Evolutionary conservation across 1,140 invertebrate species (phyloP).

Genomic region (Sitobion miscanthi): DNA sequence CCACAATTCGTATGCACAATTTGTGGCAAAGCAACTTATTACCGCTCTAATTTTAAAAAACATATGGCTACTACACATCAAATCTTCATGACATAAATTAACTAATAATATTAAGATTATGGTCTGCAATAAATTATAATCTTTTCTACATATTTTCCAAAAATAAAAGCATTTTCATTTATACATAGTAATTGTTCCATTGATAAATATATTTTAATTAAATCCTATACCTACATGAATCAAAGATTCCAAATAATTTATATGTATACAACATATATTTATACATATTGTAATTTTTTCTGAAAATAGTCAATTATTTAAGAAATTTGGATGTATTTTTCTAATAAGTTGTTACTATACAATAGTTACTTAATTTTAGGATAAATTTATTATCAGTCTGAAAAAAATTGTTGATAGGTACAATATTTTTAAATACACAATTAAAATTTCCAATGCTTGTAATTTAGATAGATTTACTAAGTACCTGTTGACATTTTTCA

Average conservation of each 20-base stretch:
- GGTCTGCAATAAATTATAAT: neutral
- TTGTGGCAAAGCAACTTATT: conserved; percentile 61
- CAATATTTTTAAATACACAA: neutral
- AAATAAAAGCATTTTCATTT: neutral
- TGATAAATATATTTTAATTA: neutral
- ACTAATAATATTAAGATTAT: neutral
- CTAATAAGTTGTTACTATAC: neutral
- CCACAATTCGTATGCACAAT: conserved; percentile 63
- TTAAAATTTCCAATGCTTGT: neutral
- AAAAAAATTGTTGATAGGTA: neutral
- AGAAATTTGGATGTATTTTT: neutral
- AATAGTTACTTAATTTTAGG: neutral
- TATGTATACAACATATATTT: neutral
- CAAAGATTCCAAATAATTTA: neutral
- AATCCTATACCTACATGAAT: neutral
- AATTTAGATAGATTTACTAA: conserved; percentile 4
- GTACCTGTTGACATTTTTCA: neutral
- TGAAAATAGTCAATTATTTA: neutral
- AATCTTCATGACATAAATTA: conserved; percentile 62
- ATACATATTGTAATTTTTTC: neutral
- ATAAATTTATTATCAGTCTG: neutral
- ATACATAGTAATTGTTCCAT: neutral
- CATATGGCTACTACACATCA: conserved; percentile 58
- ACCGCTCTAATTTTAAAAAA: conserved; percentile 59
- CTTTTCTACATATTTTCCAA: neutral